These are phyloP conservation scores for Sinhomidia bicolor DNA, from an alignment of 2,888 invertebrate species.

Conservation along the genomic window DNA sequence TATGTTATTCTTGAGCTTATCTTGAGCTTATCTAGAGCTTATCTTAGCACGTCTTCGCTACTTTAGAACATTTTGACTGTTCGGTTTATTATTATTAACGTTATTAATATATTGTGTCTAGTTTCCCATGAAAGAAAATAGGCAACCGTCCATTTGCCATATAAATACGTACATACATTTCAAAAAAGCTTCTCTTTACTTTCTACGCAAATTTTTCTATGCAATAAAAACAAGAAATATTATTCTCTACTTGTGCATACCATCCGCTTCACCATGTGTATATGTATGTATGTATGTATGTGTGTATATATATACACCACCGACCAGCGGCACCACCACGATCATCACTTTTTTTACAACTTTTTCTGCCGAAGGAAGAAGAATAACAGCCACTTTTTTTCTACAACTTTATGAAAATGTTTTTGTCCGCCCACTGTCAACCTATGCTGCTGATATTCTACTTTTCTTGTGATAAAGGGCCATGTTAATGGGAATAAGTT, in stretches of 20 bases:
- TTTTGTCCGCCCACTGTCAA: not conserved
- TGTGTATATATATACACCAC: too few relatives aligned
- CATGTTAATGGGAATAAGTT: not conserved
- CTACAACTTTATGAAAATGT: not conserved
- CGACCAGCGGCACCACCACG: too few relatives aligned
- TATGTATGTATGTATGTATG: too few relatives aligned
- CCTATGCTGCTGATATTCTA: not conserved
- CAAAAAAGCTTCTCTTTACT: not conserved
- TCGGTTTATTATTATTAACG: too few relatives aligned
- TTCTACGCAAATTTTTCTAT: not conserved
- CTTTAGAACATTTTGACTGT: too few relatives aligned
- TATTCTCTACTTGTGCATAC: not conserved
- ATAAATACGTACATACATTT: too few relatives aligned
- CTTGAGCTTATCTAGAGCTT: too few relatives aligned
- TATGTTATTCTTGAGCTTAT: too few relatives aligned
- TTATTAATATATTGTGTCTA: too few relatives aligned
- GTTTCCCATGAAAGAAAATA: too few relatives aligned
- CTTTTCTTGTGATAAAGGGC: not conserved
- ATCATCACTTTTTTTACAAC: slow-evolving; percentile 10
- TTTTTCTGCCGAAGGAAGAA: not conserved
- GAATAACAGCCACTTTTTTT: not conserved
- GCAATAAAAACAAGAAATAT: slow-evolving; percentile 35
- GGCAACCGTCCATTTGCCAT: too few relatives aligned
- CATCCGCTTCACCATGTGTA: not conserved
- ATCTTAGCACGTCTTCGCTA: too few relatives aligned